Conservation (phyloP, 64 coral and sea anemone genomes). For the Cladopsammia gracilis region DNA sequence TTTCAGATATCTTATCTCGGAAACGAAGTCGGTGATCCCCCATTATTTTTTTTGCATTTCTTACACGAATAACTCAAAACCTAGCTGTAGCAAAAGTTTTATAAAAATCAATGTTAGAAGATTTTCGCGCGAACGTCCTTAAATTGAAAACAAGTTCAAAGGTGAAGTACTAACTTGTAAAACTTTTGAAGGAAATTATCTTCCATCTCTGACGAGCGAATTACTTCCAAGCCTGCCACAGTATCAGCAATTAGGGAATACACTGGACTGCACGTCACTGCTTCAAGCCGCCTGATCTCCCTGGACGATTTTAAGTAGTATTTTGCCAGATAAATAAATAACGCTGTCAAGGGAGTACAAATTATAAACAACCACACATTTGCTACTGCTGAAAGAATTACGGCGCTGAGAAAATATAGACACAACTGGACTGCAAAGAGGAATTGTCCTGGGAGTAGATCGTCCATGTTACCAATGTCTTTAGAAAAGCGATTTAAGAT, state of each 20-base stretch:
- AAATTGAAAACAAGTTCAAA: neutral
- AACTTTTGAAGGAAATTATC: neutral
- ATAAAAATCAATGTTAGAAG: too few relatives aligned
- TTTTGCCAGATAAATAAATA: constrained; percentile 10
- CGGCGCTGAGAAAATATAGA: neutral
- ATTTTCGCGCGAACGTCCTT: too few relatives aligned
- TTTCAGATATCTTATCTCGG: too few relatives aligned
- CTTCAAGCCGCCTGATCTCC: constrained; percentile 58
- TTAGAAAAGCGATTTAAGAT: constrained; percentile 69
- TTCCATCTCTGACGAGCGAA: constrained; percentile 56
- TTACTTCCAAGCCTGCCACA: constrained; percentile 51
- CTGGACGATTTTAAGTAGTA: constrained; percentile 40
- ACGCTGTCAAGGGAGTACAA: neutral
- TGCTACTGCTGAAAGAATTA: constrained; percentile 36
- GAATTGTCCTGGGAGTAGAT: constrained; percentile 21
- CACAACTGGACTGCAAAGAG: neutral
- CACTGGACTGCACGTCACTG: constrained; percentile 55
- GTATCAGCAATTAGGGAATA: constrained; percentile 67
- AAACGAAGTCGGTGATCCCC: too few relatives aligned
- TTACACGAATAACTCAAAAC: too few relatives aligned
- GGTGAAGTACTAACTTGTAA: neutral
- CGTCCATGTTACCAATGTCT: constrained; percentile 57
- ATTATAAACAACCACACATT: constrained; percentile 53
- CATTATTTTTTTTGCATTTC: too few relatives aligned
- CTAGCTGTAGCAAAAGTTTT: too few relatives aligned